phyloP scores from a whole-genome alignment of 2,888 invertebrate species.

The Scaptomyza tumidula region DNA sequence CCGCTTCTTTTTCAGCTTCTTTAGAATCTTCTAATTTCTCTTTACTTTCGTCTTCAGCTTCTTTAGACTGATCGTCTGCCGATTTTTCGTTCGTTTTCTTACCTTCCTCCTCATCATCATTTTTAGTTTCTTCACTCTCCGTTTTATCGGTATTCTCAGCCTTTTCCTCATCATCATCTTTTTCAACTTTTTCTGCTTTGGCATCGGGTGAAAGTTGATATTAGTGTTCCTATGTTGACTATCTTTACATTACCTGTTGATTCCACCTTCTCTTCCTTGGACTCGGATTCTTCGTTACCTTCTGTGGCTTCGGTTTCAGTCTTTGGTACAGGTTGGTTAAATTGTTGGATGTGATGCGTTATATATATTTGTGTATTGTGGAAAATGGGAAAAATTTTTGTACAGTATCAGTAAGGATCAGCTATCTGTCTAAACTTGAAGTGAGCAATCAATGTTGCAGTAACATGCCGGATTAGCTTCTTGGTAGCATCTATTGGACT shows the following conservation, averaged over 20 bases:
- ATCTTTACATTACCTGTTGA: slow-evolving; percentile 54
- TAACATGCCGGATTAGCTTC: slow-evolving; percentile 54
- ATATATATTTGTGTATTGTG: slow-evolving; percentile 15
- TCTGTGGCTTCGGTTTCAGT: slow-evolving; percentile 54
- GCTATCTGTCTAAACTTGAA: slow-evolving; percentile 8
- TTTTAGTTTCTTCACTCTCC: slow-evolving; percentile 20
- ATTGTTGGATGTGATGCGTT: slow-evolving; percentile 37
- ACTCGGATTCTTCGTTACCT: slow-evolving; percentile 46
- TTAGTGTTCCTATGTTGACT: slow-evolving; percentile 14
- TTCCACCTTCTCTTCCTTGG: slow-evolving; percentile 49
- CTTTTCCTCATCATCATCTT: slow-evolving; percentile 23
- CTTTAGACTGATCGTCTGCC: slow-evolving; percentile 19
- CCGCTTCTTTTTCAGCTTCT: slow-evolving; percentile 6
- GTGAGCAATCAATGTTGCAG: slow-evolving; percentile 35
- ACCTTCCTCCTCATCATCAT: slow-evolving; percentile 16
- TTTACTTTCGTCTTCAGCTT: slow-evolving; percentile 16
- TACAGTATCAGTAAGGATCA: slow-evolving; percentile 45
- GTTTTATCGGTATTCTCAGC: slow-evolving; percentile 30
- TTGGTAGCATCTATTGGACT: slow-evolving; percentile 30
- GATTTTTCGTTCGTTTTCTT: slow-evolving; percentile 28
- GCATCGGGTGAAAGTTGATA: slow-evolving; percentile 30
- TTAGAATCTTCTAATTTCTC: slow-evolving; percentile 19
- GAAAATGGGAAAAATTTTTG: slow-evolving; percentile 39
- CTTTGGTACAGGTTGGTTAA: slow-evolving; percentile 35
- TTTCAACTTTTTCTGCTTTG: slow-evolving; percentile 39